Percentiles rank a stretch among this genome's conserved stretches.
Evolutionary conservation across 2,888 invertebrate species (phyloP).

Genomic region (Lithophane socia): DNA sequence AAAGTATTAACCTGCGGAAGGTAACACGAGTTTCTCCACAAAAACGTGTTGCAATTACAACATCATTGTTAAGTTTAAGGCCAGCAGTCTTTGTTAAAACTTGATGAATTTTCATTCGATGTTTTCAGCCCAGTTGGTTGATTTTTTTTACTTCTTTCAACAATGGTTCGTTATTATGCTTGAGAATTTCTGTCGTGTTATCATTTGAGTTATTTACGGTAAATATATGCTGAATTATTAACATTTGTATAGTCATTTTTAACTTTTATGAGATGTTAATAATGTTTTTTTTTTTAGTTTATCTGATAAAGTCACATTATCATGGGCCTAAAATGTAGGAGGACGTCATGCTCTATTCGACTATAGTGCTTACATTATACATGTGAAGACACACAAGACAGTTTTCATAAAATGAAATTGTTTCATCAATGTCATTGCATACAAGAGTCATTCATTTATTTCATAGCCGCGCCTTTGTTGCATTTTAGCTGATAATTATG

Average conservation of each 20-base stretch:
- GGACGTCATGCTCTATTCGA: neutral
- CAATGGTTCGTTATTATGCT: slow-evolving; percentile 54
- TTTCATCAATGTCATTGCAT: neutral
- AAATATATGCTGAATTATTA: slow-evolving; percentile 17
- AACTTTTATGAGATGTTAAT: slow-evolving; percentile 2
- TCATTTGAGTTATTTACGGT: slow-evolving; percentile 19
- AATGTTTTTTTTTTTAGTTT: neutral
- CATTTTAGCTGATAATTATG: neutral
- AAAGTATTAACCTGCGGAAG: slow-evolving; percentile 31
- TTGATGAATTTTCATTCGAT: slow-evolving; percentile 67
- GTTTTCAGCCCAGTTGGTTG: slow-evolving; percentile 52
- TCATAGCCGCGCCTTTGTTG: neutral
- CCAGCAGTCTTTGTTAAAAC: slow-evolving; percentile 64
- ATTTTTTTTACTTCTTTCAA: slow-evolving; percentile 39
- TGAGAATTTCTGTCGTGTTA: slow-evolving; percentile 24
- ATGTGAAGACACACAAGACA: neutral
- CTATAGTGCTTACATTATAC: neutral
- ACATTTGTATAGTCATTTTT: slow-evolving; percentile 11
- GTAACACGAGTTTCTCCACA: slow-evolving; percentile 29
- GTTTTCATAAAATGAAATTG: neutral
- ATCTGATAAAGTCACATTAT: neutral
- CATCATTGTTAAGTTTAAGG: slow-evolving; percentile 73
- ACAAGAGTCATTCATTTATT: neutral
- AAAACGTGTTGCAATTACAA: slow-evolving; percentile 71
- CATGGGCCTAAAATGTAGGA: neutral